Conservation (phyloP, 1,140 invertebrate species). For the Drosophila ogumai region DNA sequence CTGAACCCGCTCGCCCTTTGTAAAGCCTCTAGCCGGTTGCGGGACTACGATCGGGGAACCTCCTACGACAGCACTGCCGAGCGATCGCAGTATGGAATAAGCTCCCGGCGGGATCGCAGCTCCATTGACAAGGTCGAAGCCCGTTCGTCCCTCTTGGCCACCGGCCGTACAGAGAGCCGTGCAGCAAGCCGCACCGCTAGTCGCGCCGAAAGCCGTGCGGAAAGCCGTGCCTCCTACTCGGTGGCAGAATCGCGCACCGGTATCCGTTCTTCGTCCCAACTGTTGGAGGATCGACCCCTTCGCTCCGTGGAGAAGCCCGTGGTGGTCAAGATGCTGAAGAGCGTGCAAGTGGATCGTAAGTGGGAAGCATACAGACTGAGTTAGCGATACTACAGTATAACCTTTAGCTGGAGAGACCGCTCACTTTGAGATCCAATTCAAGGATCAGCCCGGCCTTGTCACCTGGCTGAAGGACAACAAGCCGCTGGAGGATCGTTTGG, state of each 20-base stretch:
- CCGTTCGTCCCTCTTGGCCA: conserved; percentile 54
- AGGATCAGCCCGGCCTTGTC: conserved; percentile 87
- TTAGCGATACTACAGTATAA: not conserved
- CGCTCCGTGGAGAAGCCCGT: conserved; percentile 86
- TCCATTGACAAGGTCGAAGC: conserved; percentile 63
- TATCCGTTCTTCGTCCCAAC: conserved; percentile 58
- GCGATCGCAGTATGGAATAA: conserved; percentile 61
- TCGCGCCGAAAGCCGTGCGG: conserved; percentile 66
- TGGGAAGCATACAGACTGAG: conserved; percentile 37
- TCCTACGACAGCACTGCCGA: conserved; percentile 75
- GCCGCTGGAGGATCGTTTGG: conserved; percentile 90
- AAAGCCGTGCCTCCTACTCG: conserved; percentile 66
- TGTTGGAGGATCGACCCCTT: conserved; percentile 57
- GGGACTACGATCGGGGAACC: conserved; percentile 72
- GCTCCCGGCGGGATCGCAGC: conserved; percentile 63
- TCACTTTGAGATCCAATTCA: conserved; percentile 92
- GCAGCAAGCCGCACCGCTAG: conserved; percentile 70
- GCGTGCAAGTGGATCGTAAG: conserved; percentile 92
- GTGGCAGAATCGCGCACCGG: conserved; percentile 61
- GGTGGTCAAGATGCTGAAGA: conserved; percentile 90
- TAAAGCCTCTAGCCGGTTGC: conserved; percentile 52
- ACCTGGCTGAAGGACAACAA: conserved; percentile 97
- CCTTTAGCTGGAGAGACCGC: conserved; percentile 92
- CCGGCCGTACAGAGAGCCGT: conserved; percentile 67
- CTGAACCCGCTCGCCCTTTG: not conserved